Evolutionary conservation across 1,140 invertebrate species (phyloP).

Genomic region (Eupristina koningsbergeri): DNA sequence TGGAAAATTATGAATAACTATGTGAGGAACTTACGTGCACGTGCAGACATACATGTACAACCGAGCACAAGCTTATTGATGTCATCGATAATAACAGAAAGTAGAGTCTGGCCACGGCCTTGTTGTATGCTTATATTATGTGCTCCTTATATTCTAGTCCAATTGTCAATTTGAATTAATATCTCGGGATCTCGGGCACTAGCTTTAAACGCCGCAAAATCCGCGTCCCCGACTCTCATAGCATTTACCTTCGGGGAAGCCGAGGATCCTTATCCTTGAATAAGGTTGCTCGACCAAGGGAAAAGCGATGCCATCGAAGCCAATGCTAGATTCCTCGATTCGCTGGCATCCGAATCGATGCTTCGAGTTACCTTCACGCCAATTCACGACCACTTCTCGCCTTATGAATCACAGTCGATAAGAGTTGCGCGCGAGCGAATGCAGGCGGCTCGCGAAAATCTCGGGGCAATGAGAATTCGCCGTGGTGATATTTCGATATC

Average conservation of each 20-base stretch:
- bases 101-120: neutral
- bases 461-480: neutral
- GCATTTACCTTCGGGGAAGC: neutral
- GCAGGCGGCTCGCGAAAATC: too few species aligned
- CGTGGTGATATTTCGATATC: neutral
- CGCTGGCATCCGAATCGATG: too few species aligned
- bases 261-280: constrained; percentile 1
- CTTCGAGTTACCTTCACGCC: too few species aligned
- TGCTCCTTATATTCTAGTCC: neutral
- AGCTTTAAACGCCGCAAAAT: constrained; percentile 4
- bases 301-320: neutral
- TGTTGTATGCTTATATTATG: neutral
- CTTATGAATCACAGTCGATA: too few species aligned
- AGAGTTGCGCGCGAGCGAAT: too few species aligned
- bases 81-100: constrained; percentile 7
- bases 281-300: neutral
- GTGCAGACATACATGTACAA: constrained; percentile 10
- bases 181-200: neutral
- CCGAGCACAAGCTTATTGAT: constrained; percentile 1
- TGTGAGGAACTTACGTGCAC: constrained; percentile 7
- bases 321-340: neutral
- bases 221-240: neutral
- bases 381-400: too few species aligned
- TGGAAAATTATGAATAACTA: neutral
- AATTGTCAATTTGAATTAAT: neutral